Evolutionary conservation across 2,888 invertebrate genomes (phyloP), one percentile per base, ranked within the genome.

Genomic region (Drosophila paracracens): DNA sequence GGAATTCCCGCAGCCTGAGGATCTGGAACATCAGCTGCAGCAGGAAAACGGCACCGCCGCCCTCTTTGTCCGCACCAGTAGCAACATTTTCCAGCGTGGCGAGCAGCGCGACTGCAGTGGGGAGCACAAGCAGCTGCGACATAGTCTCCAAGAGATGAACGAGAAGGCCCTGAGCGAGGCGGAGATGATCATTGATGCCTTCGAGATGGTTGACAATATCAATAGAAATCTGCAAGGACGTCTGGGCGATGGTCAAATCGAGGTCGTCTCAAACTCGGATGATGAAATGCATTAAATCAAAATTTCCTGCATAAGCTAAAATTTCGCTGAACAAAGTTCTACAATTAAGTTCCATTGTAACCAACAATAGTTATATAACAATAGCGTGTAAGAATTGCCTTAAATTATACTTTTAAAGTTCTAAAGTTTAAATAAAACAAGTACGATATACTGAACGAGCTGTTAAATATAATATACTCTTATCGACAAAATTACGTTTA

Each of bases 241-340:
- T 0, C 8, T 76, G 4, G 57, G 33, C 4, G 70, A 69, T 2
- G 51, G 31, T 4, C 25, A 51, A 27, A 13, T 11, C 35, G 46
- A 35, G 3, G 1, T 40, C 8, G 18, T 40, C 6, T 51, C 70
- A 16, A 51, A 38, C 16, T 65, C 82, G 6, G 46, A 40, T 8
- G 67, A 71, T n/a, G 64, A 65, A 27, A 2, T 50, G 21, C 61
- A 57, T 11, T 79, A 59, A 33, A 10, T 11, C 21, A 11, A 11
- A 43, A 6, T 33, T 33, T 33, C 11, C 2, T 16, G 6, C 6
- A 36, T 6, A 35, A 35, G 33, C 36, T 35, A 43, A 5, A 53
- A 31, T 36, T 11, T 10, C 7, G 35, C 35, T 21, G 60, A 76
- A 73, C 74, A 7, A 27, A 76, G 76, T 76, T 72, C 95, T 94